A percentile compares a stretch with the other conserved stretches of the same genome.
Evolutionary conservation across 2,888 invertebrate species (phyloP).

Genomic region (Sericinus montela): DNA sequence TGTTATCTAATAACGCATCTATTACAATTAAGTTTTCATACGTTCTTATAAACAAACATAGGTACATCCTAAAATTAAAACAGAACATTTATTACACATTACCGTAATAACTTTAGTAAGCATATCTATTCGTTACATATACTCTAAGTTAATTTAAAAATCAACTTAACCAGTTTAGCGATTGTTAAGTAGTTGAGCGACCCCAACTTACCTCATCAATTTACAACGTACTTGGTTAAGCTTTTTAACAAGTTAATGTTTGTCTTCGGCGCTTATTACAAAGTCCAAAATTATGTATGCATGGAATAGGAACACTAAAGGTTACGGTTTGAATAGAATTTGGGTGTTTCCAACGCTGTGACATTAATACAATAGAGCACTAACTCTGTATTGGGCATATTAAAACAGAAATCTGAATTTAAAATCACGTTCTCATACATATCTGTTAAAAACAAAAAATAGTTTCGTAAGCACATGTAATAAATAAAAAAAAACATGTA

Average conservation of each 20-base stretch:
- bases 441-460: too few species aligned
- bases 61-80: too few species aligned
- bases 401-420: background rate
- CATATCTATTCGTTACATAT: background rate
- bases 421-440: too few species aligned
- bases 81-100: too few species aligned
- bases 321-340: constrained; percentile 49
- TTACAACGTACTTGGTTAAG: constrained; percentile 48
- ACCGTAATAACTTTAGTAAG: too few species aligned
- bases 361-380: constrained; percentile 51
- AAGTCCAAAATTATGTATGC: constrained; percentile 51
- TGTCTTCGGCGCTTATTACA: constrained; percentile 37
- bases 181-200: constrained; percentile 15
- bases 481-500: too few species aligned
- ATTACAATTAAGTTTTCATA: too few species aligned
- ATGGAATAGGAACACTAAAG: constrained; percentile 36
- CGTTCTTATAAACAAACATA: too few species aligned
- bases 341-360: constrained; percentile 43
- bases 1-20: too few species aligned
- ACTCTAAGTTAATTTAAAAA: background rate
- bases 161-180: constrained; percentile 11
- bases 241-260: constrained; percentile 45
- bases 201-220: constrained; percentile 32
- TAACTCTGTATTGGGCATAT: constrained; percentile 12
- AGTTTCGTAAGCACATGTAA: too few species aligned